A percentile compares a stretch with the other conserved stretches of the same genome.
Evolutionary conservation across 2,797 vertebrate genomes (phyloP).

Genomic region (Etheostoma perlongum): DNA sequence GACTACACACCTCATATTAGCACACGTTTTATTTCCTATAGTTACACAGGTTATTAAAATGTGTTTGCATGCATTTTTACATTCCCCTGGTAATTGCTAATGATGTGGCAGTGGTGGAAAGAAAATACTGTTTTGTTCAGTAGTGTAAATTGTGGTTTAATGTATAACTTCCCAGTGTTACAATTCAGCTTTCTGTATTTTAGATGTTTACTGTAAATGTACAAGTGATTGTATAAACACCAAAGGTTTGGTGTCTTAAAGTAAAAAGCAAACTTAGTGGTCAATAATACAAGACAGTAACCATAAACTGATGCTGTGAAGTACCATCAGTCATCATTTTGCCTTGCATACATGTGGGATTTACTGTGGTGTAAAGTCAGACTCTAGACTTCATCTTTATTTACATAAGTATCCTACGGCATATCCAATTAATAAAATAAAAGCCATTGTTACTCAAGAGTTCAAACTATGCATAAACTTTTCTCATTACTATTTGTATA

Average conservation of each 20-base stretch:
- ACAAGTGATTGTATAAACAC: neutral
- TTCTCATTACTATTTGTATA: neutral
- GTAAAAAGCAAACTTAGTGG: neutral
- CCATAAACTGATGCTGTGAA: neutral
- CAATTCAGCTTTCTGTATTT: neutral
- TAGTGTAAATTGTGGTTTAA: neutral
- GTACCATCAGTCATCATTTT: neutral
- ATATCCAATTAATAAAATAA: neutral
- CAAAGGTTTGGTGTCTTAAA: neutral
- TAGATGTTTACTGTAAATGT: neutral
- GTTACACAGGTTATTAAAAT: neutral
- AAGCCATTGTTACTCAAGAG: neutral
- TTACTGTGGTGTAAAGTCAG: neutral
- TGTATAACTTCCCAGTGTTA: neutral
- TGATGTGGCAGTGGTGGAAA: neutral
- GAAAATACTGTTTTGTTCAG: neutral
- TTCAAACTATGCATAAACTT: neutral
- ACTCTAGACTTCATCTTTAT: neutral
- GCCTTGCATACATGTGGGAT: neutral
- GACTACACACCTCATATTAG: neutral
- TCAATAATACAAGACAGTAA: neutral
- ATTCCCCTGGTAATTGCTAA: neutral
- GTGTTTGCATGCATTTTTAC: neutral
- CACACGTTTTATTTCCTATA: neutral
- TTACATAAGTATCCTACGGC: neutral